phyloP scores from a whole-genome alignment of 1,140 invertebrate species.

The Tetragnatha versicolor region DNA sequence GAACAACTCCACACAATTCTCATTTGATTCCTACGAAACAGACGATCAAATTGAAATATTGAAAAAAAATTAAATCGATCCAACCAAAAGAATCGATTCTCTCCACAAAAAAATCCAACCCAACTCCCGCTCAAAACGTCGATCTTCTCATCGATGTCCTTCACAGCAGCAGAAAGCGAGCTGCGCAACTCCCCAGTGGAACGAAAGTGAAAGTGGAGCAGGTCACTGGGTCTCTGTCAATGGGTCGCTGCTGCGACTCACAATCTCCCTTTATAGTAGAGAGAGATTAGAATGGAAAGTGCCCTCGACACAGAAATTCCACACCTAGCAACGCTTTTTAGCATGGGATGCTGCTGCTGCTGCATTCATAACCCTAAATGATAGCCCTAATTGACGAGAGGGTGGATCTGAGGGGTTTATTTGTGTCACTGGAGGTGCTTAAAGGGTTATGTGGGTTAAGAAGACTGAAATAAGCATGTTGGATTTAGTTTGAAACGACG shows the following conservation, averaged over 20 bases:
- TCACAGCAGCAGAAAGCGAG: too few species aligned
- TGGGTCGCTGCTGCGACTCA: neutral
- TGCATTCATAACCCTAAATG: neutral
- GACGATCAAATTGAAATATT: neutral
- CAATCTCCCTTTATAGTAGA: neutral
- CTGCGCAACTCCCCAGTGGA: neutral
- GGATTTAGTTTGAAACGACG: too few species aligned
- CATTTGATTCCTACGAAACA: too few species aligned
- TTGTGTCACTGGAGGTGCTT: too few species aligned
- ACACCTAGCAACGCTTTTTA: slow-evolving; percentile 34
- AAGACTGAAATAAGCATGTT: too few species aligned
- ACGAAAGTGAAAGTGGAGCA: slow-evolving; percentile 51
- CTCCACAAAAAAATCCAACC: too few species aligned
- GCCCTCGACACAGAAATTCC: slow-evolving; percentile 44
- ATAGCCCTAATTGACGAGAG: neutral
- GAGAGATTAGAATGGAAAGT: slow-evolving; percentile 4
- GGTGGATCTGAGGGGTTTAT: neutral
- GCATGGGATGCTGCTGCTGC: neutral
- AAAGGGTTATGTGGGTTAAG: too few species aligned
- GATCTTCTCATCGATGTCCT: slow-evolving; percentile 25
- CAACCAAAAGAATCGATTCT: too few species aligned
- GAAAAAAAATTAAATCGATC: too few species aligned
- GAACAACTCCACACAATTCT: too few species aligned
- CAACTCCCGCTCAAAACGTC: slow-evolving; percentile 32
- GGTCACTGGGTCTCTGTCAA: slow-evolving; percentile 53